Base-by-base conservation (phyloP, 2,888 invertebrate genomes). In the Cepaea hortensis region DNA sequence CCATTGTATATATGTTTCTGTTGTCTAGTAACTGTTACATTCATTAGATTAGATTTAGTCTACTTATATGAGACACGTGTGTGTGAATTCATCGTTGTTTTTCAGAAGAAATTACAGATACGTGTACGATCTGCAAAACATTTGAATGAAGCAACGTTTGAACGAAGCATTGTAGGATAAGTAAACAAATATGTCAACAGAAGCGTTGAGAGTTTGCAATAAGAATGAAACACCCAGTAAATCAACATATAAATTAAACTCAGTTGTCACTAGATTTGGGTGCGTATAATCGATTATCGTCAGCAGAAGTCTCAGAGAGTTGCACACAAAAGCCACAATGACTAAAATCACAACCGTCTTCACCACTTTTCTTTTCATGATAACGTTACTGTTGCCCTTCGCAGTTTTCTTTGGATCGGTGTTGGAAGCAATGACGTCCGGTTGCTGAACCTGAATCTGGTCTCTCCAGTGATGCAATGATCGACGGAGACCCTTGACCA, bases 151-250 rank as follows among this genome's bases (percentile, higher is more conserved):
- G 35, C 48, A 18, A 23, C 61, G 77, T 80, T 65, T 62, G 20
- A 80, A 80, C 3, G 80, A 80, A 35, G 9, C 9, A 65, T 55
- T 80, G 15, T 46, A 80, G 3, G 65, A 9, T 18, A 65, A 62
- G n/a, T 80, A 80, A 20, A 80, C 80, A 80, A 80, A 80, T 3
- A 80, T 65, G 15, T 80, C 65, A 46, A 80, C 46, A 4, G 80
- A 80, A 65, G 46, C 61, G 65, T 82, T 82, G 18, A 72, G 5
- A 5, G 72, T 82, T 23, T 82, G 72, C 11, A 55, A 9, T 13
- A 82, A 50, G 13, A 11, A 82, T 1, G 15, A n/a, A 61, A 82
- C 3, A 0, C 15, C 55, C 1, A 35, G 3, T 9, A 82, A 11
- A 55, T 70, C 70, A 48, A n/a, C 13, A 48, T n/a, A 70, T 72